Conservation (phyloP, 2,797 vertebrate genomes). For the Halcyon badia region DNA sequence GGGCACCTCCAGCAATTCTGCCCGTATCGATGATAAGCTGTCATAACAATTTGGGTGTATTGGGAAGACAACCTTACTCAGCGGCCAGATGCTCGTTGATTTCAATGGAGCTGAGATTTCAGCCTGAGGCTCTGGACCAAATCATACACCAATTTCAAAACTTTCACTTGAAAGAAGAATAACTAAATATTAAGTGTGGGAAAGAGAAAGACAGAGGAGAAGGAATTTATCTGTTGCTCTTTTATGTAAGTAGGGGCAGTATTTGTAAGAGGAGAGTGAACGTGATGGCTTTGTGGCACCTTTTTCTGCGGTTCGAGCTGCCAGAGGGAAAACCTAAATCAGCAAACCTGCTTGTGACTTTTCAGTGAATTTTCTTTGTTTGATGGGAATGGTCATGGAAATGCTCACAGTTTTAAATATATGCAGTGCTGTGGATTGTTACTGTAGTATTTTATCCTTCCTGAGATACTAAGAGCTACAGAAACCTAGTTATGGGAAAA, state of each 20-base stretch:
- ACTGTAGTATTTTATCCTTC: not conserved
- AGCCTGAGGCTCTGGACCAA: not conserved
- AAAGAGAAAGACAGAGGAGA: not conserved
- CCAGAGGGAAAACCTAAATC: not conserved
- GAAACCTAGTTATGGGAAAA: not conserved
- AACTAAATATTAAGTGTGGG: not conserved
- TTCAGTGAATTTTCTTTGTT: not conserved
- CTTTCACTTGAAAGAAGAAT: constrained; percentile 51
- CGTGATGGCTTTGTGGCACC: not conserved
- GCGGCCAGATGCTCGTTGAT: not conserved
- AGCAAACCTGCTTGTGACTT: not conserved
- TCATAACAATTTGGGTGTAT: not conserved
- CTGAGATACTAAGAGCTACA: not conserved
- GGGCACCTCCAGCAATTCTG: not conserved
- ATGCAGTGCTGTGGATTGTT: not conserved
- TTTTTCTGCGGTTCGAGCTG: not conserved
- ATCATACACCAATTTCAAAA: constrained; percentile 28
- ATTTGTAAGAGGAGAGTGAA: not conserved
- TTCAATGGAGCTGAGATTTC: constrained; percentile 6
- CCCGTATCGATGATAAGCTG: not conserved
- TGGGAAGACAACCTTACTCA: not conserved
- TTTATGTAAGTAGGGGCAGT: not conserved
- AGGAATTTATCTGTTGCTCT: not conserved
- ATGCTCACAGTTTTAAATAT: not conserved
- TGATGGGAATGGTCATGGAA: not conserved